These are phyloP conservation scores for Brachypodius melanocephalos DNA, from an alignment of 2,113 vertebrate species.

Conservation along the genomic window DNA sequence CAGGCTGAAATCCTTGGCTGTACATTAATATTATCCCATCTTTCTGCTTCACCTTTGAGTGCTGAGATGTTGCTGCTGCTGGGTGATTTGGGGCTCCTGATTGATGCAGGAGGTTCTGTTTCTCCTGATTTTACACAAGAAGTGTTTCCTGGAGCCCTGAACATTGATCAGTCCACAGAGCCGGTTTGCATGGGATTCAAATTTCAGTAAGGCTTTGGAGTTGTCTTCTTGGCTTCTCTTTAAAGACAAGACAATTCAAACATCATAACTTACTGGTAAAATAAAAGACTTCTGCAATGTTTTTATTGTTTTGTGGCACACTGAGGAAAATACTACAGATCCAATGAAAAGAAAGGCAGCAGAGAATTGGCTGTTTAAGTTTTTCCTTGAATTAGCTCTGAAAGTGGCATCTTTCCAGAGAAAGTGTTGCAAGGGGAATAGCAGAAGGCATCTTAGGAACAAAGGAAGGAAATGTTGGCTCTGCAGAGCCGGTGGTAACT, in stretches of 20 bases:
- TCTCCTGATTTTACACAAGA: neutral
- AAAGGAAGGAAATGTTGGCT: slow-evolving; percentile 43
- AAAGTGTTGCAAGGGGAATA: slow-evolving; percentile 50
- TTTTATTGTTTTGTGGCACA: neutral
- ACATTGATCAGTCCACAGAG: neutral
- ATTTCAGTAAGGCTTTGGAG: neutral
- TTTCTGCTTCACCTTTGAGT: neutral
- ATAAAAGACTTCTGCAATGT: neutral
- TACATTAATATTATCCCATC: rapidly evolving
- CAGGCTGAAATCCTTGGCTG: neutral
- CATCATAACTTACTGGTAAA: slow-evolving; percentile 11
- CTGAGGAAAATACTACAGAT: slow-evolving; percentile 10
- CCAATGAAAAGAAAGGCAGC: slow-evolving; percentile 8
- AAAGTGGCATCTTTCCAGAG: slow-evolving; percentile 52
- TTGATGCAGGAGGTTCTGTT: neutral
- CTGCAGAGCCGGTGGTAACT: slow-evolving; percentile 16
- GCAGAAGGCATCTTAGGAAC: slow-evolving; percentile 21
- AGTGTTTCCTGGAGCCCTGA: neutral
- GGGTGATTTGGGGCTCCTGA: neutral
- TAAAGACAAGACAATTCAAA: neutral
- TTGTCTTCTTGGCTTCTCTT: slow-evolving; percentile 8
- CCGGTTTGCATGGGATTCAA: neutral
- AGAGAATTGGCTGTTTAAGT: slow-evolving; percentile 20
- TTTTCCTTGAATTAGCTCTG: slow-evolving; percentile 41
- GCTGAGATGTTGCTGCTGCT: neutral